Percentiles rank a stretch among this genome's conserved stretches.
These are phyloP conservation scores for rabbit (Oryctolagus cuniculus) DNA, from an alignment of 2,113 vertebrate genomes.

Conservation along the genomic window mOryCun1.1 NC_091435.1:142544501-142545000, in stretches of 20 bases:
- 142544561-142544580: conserved; percentile 94
- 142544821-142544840: not conserved
- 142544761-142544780: not conserved
- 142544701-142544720: not conserved
- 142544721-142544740: too few relatives aligned
- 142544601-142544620: conserved; percentile 95
- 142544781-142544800: not conserved
- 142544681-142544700: not conserved
- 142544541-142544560: conserved; percentile 90
- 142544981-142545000: not conserved
- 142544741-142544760: not conserved
- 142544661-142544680: not conserved
- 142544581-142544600: conserved; percentile 94
- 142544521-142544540: conserved; percentile 88
- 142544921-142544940: not conserved
- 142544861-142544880: not conserved
- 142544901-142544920: conserved; percentile 1
- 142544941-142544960: too few relatives aligned
- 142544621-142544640: conserved; percentile 89
- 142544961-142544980: not conserved
- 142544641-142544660: conserved; percentile 79
- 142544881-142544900: not conserved
- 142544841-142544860: not conserved
- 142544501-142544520: conserved; percentile 94
- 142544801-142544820: not conserved